Evolutionary conservation across 2,113 vertebrate species (phyloP), one percentile per base, ranked within the genome.

Genomic region (Myrmecophaga tridactyla): DNA sequence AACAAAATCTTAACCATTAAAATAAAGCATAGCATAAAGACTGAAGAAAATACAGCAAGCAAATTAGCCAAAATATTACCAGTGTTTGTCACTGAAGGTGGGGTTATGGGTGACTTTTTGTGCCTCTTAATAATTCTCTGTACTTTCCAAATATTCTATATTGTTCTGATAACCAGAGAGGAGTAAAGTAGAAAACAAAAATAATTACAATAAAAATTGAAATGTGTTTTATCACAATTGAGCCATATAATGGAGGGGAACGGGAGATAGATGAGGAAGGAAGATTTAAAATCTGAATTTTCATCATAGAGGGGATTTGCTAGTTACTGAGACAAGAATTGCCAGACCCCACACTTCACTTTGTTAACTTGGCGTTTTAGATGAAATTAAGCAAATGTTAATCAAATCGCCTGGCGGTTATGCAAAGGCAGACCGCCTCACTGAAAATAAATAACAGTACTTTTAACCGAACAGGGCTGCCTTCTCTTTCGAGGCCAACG

Each of bases 251-350:
- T 9, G 29, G 43, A 65, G 25, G 23, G 9, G 20, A 36, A 85
- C 6, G 6, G 46, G 3, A 6, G 2, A 39, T 34, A 31, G 18
- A 8, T 27, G 72, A 75, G 15, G 34, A 86, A 75, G 39, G 92
- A 94, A 70, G 39, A 53, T 78, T 92, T 88, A 85, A 90, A 69
- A 63, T 87, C 20, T 31, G 48, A 88, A 86, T 29, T 21, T 46
- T 93, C 34, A 25, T 43, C 70, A 58, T 80, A 67, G 60, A 89
- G 75, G 14, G 53, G 25, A 36, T 95, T 91, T 86, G 51, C 46
- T 88, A 29, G 25, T 27, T 43, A 84, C 77, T 86, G 83, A 93
- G 86, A 34, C 10, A 91, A 94, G 51, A 80, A 80, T 39, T 58
- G 15, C 17, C 62, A 60, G 27, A 41, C 0, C 15, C 15, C 48